phyloP scores from a whole-genome alignment of 2,888 invertebrate genomes.

The Coelopa pilipes region DNA sequence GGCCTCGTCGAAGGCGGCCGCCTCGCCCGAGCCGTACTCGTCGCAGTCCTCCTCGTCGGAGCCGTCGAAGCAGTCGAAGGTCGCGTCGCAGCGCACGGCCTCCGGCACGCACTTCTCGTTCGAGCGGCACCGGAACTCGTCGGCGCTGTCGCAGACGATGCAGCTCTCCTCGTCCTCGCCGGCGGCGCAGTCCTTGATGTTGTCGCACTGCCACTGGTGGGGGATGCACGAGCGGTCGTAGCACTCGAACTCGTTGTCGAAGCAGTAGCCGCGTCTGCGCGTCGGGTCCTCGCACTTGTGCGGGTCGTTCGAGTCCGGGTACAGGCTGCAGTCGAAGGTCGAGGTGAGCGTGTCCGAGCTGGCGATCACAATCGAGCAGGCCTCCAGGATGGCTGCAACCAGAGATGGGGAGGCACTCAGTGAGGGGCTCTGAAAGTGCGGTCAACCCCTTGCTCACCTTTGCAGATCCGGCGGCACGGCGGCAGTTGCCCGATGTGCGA shows the following conservation, averaged over 20 bases:
- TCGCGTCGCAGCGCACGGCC: conserved; percentile 73
- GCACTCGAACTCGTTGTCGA: conserved; percentile 70
- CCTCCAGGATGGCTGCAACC: conserved; percentile 71
- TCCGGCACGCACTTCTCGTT: conserved; percentile 70
- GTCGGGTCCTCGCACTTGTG: conserved; percentile 70
- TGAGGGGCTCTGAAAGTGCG: background rate
- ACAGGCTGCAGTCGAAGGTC: conserved; percentile 73
- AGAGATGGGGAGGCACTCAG: background rate
- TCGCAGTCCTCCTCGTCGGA: conserved; percentile 73
- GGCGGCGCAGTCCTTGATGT: conserved; percentile 67
- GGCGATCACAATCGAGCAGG: conserved; percentile 72
- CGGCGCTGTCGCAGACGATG: conserved; percentile 64
- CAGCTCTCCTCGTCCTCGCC: conserved; percentile 69
- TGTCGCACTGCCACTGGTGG: conserved; percentile 71
- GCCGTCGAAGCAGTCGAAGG: conserved; percentile 72
- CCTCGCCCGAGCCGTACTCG: conserved; percentile 70
- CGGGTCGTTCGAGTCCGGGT: conserved; percentile 69
- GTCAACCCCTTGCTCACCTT: conserved; percentile 66
- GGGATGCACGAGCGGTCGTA: conserved; percentile 73
- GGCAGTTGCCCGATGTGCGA: conserved; percentile 70
- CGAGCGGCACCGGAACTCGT: conserved; percentile 68
- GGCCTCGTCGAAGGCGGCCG: conserved; percentile 60
- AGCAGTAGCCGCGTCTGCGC: conserved; percentile 68
- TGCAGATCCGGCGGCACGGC: conserved; percentile 75
- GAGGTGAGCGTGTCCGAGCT: conserved; percentile 69